Percentiles rank a stretch among this genome's conserved stretches.
phyloP scores from a whole-genome alignment of 1,140 invertebrate species.

The Zaprionus africanus region DNA sequence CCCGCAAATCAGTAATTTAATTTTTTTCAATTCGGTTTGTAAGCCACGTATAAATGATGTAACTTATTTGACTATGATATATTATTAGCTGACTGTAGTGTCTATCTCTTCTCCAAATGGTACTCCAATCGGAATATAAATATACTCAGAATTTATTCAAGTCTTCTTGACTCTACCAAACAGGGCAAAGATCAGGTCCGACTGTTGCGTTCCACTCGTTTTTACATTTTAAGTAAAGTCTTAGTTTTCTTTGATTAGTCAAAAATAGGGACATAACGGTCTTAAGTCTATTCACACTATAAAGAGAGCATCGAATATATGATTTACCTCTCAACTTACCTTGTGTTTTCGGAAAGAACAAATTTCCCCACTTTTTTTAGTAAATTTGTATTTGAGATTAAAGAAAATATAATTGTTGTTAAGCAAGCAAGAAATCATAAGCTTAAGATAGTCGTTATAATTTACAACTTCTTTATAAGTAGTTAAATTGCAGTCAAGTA shows the following conservation, averaged over 20 bases:
- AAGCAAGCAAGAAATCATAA: conserved; percentile 10
- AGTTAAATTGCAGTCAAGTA: neutral
- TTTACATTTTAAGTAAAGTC: neutral
- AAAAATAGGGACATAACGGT: neutral
- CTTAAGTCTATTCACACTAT: neutral
- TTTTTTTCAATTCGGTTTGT: too few species aligned
- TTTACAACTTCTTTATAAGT: neutral
- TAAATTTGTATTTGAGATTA: conserved; percentile 15
- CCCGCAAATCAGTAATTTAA: too few species aligned
- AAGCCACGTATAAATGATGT: too few species aligned
- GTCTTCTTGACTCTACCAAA: too few species aligned
- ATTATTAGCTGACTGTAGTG: too few species aligned
- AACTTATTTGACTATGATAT: too few species aligned
- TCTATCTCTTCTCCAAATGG: too few species aligned
- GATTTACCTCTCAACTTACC: conserved; percentile 49
- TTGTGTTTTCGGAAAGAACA: conserved; percentile 46
- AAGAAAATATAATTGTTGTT: conserved; percentile 15
- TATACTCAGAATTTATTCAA: too few species aligned
- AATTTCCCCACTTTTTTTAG: conserved; percentile 60
- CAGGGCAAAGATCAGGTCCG: too few species aligned
- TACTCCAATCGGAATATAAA: too few species aligned
- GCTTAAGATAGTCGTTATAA: neutral
- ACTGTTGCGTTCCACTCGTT: too few species aligned
- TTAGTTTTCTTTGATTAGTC: neutral
- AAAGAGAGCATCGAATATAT: neutral